Base-by-base conservation (phyloP, 2,113 vertebrate genomes). In the Macroglossus sobrinus region DNA sequence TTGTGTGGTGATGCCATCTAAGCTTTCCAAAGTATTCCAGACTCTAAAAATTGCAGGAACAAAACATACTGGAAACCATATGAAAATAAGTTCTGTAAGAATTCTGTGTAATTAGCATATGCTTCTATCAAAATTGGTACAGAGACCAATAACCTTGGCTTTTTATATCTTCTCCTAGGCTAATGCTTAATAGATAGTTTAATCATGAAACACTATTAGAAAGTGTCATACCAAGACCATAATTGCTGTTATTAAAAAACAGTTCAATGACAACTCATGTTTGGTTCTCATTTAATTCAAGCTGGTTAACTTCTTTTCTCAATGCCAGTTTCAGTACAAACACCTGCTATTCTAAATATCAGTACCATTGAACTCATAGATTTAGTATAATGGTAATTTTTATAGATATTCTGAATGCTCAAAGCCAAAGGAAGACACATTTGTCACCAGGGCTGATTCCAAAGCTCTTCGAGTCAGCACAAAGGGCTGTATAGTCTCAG, bases 41-140 rank as follows among this genome's bases (percentile, higher is more conserved):
- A 89, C 91, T 97, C 94, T 97, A 98, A 96, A 96, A 97, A 88
- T 76, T 95, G 33, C 76, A 95, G 66, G 84, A 97, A 96, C 95
- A 96, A 95, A 95, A 95, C 87, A 94, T 94, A 84, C 84, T 95
- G 80, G 71, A 93, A 84, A 87, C 90, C 96, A 97, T 97, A 96
- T 97, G 97, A 96, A 96, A 96, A 94, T 38, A 79, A 95, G 38
- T 91, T 98, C 92, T 91, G 26, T 47, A 96, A 90, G 86, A 93
- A 90, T 79, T 90, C 76, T 90, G 21, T 87, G 40, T 59, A 64
- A 64, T 89, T 95, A 53, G 69, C 92, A 95, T 95, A 84, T 97
- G 84, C 22, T 95, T 91, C 96, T 89, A 69, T 97, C 84, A 91
- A 89, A 94, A 84, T 64, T 92, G 84, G 91, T 75, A 55, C 30